Base-by-base conservation (phyloP, 2,888 invertebrate genomes). In the Drosophila siamana region DNA sequence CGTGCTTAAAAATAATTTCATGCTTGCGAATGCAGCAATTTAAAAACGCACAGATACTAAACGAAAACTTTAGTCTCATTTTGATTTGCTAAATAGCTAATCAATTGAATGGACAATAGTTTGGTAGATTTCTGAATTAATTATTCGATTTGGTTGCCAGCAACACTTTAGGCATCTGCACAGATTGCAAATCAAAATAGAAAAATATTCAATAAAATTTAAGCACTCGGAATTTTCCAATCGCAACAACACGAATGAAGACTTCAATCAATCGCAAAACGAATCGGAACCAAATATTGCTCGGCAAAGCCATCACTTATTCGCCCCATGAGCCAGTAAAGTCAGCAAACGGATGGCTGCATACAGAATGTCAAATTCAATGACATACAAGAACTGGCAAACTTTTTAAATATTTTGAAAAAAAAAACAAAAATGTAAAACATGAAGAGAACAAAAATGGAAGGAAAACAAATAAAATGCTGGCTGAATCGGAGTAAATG, bases 1-100 rank as follows among this genome's bases (percentile, higher is more conserved):
- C 74, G 70, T 79, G 70, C 74, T 82, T 81, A 80, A 73, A 76
- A 73, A 86, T 81, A 78, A 86, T 80, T 81, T 86, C 81, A 55
- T 74, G 61, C 64, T 66, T 74, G 62, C 69, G 80, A 67, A n/a
- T 59, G 57, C 66, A 59, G 61, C 61, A 60, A 47, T 68, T 76
- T 55, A 33, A 33, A 33, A n/a, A n/a, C 33, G 5, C 1, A n/a
- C 4, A n/a, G n/a, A n/a, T n/a, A n/a, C n/a, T n/a, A n/a, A n/a
- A n/a, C n/a, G n/a, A n/a, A n/a, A n/a, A n/a, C n/a, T n/a, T n/a
- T n/a, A n/a, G n/a, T n/a, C n/a, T n/a, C n/a, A n/a, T n/a, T n/a
- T 19, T 19, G 19, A 19, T 1, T 19, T 19, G 19, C 33, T 33
- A 11, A 28, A 9, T 9, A 28, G 28, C 8, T 2, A 28, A 33